phyloP scores from a whole-genome alignment of 2,888 invertebrate genomes.

The Serripes groenlandicus region DNA sequence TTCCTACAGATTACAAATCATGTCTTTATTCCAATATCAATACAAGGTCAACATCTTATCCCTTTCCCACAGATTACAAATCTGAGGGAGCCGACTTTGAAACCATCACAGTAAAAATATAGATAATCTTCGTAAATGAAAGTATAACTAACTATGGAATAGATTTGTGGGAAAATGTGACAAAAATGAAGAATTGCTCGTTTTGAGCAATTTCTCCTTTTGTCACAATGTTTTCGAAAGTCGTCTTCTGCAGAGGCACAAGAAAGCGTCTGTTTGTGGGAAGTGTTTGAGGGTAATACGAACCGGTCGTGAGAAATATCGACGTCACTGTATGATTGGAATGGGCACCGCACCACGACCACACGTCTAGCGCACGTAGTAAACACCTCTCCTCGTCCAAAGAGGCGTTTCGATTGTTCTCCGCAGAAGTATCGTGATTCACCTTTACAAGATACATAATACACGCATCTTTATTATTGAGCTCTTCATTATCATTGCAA shows the following conservation, averaged over 20 bases:
- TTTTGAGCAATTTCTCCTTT: not conserved
- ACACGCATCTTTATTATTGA: no score
- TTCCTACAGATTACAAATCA: no score
- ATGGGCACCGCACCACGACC: conserved; percentile 69
- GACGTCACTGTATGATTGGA: conserved; percentile 64
- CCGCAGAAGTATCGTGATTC: conserved; percentile 66
- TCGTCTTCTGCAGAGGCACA: no score
- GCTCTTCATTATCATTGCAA: no score
- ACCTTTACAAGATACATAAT: no score
- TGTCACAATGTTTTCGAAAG: not conserved
- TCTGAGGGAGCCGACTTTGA: no score
- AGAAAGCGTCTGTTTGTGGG: no score
- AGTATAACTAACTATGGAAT: not conserved
- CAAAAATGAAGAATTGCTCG: not conserved
- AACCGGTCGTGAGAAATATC: conserved; percentile 74
- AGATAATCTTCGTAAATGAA: not conserved
- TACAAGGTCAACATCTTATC: no score
- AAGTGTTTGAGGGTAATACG: no score
- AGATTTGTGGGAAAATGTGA: not conserved
- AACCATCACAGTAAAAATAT: no score
- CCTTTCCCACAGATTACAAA: no score
- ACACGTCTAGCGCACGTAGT: conserved; percentile 61
- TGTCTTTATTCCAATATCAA: no score
- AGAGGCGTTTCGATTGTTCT: conserved; percentile 50
- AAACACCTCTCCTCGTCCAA: conserved; percentile 65